Base-by-base conservation (phyloP, 2,797 vertebrate species). In the Chiropotes sagulatus region DNA sequence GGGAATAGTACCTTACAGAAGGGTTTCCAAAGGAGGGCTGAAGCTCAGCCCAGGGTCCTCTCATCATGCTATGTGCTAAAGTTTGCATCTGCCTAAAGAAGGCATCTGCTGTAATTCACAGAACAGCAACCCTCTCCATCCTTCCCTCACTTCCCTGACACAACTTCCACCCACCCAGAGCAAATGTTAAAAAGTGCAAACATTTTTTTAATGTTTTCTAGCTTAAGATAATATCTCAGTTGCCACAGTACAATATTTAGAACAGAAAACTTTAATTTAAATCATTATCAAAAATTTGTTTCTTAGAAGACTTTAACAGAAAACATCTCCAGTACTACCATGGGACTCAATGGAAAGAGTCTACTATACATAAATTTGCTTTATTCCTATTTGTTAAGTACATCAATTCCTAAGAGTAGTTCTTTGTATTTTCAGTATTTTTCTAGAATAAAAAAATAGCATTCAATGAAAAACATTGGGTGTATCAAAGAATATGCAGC, bases 191-290 rank as follows among this genome's bases (percentile, higher is more conserved):
- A 95, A 82, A 93, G 10, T 39, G 17, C 50, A 79, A 75, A 82
- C 93, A 70, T 26, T 81, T 19, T 76, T 28, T 75, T 67, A 86
- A 19, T 90, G 28, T 64, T 91, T 94, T 79, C 67, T 58, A 96
- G 36, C 28, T 54, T 58, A 89, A 79, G 41, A 58, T 44, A 67
- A 17, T 26, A 96, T 26, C 67, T 24, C 64, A n/a, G 8, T 17
- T 33, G 36, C 46, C 61, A 64, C 89, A 61, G 22, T 76, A 12
- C 13, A 92, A 76, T 54, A 54, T 54, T 54, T 22, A 88, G 11
- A 85, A 88, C 52, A 30, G 28, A 78, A 93, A 92, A 64, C 85
- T 73, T 73, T 83, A n/a, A 89, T 67, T 86, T 90, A 90, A 95
- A 92, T 72, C 50, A 82, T 24, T 33, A 91, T 9, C 84, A 95